Conservation (phyloP, 2,113 vertebrate species). For the Rhinoderma darwinii region DNA sequence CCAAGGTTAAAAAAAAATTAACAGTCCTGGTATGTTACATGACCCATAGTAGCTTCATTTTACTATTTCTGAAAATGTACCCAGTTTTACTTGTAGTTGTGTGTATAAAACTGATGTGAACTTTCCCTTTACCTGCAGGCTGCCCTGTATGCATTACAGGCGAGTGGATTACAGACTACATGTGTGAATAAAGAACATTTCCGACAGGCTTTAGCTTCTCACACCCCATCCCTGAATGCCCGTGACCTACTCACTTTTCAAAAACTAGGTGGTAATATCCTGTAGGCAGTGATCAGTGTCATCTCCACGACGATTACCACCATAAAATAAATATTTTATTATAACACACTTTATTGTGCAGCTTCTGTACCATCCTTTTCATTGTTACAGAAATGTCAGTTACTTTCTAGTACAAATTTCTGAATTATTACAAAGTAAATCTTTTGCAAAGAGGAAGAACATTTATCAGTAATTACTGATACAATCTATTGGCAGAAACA, state of each 20-base stretch:
- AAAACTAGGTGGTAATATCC: constrained; percentile 61
- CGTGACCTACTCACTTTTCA: constrained; percentile 80
- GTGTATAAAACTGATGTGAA: neutral
- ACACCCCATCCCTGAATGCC: constrained; percentile 81
- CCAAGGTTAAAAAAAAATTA: too few species aligned
- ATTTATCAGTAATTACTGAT: neutral
- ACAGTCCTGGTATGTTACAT: too few species aligned
- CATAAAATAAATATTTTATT: constrained; percentile 37
- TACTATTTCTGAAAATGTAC: too few species aligned
- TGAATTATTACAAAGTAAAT: neutral
- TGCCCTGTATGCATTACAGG: constrained; percentile 84
- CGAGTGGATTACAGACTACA: constrained; percentile 80
- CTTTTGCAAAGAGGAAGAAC: constrained; percentile 13
- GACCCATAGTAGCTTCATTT: too few species aligned
- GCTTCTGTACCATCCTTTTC: constrained; percentile 4
- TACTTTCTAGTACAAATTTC: neutral
- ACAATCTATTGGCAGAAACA: neutral
- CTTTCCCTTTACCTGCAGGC: constrained; percentile 78
- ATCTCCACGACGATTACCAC: neutral
- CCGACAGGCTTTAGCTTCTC: constrained; percentile 72
- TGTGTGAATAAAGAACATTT: constrained; percentile 81
- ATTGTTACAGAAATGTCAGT: constrained; percentile 34
- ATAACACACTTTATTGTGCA: constrained; percentile 40
- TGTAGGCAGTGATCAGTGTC: neutral
- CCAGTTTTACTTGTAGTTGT: too few species aligned